A percentile compares a stretch with the other conserved stretches of the same genome.
Conservation (phyloP, 2,113 vertebrate species). For the Menidia beryllina region DNA sequence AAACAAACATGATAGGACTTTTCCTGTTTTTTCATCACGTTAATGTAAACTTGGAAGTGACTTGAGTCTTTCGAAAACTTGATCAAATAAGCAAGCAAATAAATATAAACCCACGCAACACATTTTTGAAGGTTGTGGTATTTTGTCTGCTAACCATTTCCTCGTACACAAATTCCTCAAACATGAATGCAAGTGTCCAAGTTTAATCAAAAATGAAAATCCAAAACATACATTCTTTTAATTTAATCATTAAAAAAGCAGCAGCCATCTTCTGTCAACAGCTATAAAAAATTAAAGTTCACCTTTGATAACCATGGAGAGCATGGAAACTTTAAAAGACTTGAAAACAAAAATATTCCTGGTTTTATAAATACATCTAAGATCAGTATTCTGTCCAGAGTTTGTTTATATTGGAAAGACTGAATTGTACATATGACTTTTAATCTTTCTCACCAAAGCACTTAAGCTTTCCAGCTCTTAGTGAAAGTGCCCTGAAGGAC, state of each 20-base stretch:
- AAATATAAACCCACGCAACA: neutral
- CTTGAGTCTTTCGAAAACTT: neutral
- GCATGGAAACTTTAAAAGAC: too few relatives aligned
- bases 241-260: too few relatives aligned
- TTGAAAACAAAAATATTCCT: too few relatives aligned
- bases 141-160: neutral
- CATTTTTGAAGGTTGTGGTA: neutral
- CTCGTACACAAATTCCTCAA: neutral
- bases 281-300: too few relatives aligned
- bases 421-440: neutral
- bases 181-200: too few relatives aligned
- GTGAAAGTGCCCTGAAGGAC: slow-evolving; percentile 11
- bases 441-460: slow-evolving; percentile 9
- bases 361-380: too few relatives aligned
- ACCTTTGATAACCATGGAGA: too few relatives aligned
- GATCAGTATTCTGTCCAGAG: too few relatives aligned
- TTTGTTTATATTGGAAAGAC: neutral
- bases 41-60: too few relatives aligned
- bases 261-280: too few relatives aligned
- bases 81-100: neutral
- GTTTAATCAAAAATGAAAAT: too few relatives aligned
- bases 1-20: neutral
- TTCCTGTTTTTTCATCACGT: neutral
- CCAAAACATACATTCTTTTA: too few relatives aligned
- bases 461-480: slow-evolving; percentile 11